Conservation (phyloP, 1,140 invertebrate genomes). For the Antheraea pernyi region DNA sequence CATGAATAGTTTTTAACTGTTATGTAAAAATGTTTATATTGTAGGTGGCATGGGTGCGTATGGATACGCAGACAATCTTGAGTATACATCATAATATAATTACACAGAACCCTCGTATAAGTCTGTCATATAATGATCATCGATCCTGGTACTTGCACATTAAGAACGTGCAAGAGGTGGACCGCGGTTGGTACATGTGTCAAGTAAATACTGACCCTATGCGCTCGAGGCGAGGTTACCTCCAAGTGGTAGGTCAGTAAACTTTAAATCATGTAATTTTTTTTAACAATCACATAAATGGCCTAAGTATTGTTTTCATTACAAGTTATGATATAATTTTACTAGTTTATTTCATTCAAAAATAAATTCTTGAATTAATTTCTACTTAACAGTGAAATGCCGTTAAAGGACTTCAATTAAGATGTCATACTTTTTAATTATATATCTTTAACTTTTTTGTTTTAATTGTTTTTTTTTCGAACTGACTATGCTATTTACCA, state of each 20-base stretch:
- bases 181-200: conserved; percentile 93
- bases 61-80: conserved; percentile 94
- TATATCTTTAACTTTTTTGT: too few species aligned
- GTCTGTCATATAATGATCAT: conserved; percentile 91
- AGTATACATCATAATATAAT: conserved; percentile 94
- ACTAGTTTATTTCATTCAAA: too few species aligned
- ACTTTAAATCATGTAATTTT: neutral
- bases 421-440: too few species aligned
- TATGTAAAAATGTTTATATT: conserved; percentile 18
- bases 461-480: too few species aligned
- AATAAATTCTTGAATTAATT: too few species aligned
- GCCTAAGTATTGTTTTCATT: too few species aligned
- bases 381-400: too few species aligned
- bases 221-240: conserved; percentile 89
- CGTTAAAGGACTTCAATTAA: too few species aligned
- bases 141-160: conserved; percentile 93
- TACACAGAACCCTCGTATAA: conserved; percentile 92
- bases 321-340: too few species aligned
- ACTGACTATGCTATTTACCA: too few species aligned
- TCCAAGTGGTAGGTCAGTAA: conserved; percentile 92
- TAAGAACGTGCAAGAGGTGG: conserved; percentile 88
- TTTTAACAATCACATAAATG: too few species aligned
- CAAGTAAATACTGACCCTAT: conserved; percentile 93
- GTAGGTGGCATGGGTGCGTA: conserved; percentile 93
- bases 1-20: neutral